These are phyloP conservation scores for Halocaridina rubra DNA, from an alignment of 2,888 invertebrate species.

Conservation along the genomic window DNA sequence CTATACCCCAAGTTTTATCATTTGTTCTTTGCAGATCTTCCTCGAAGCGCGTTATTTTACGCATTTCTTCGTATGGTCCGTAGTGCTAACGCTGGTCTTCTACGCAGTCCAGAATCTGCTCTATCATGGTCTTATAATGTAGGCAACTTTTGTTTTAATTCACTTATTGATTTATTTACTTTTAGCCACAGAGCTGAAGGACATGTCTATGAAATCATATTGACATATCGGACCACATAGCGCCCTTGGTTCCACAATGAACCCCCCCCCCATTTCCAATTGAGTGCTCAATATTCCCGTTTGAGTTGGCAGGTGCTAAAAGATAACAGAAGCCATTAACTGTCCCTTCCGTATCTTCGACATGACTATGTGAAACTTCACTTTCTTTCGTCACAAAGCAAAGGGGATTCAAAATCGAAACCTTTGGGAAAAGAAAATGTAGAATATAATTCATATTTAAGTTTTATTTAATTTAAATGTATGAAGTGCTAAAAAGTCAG, in stretches of 20 bases:
- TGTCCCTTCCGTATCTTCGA: not conserved
- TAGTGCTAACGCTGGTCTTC: slow-evolving; percentile 73
- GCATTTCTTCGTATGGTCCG: slow-evolving; percentile 71
- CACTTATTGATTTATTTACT: not conserved
- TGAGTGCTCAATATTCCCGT: not conserved
- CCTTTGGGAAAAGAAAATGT: no score
- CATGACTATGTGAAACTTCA: not conserved
- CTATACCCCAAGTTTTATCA: not conserved
- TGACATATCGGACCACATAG: no score
- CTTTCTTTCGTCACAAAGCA: no score
- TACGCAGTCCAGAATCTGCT: slow-evolving; percentile 73
- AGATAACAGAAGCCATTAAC: no score
- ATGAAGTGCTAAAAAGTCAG: no score
- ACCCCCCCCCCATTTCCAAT: not conserved
- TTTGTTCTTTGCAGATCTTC: slow-evolving; percentile 69
- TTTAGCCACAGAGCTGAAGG: no score
- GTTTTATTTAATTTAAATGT: no score
- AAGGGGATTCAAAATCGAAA: no score
- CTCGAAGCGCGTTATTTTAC: slow-evolving; percentile 76
- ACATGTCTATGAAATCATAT: no score
- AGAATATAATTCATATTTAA: no score
- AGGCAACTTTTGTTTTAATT: not conserved
- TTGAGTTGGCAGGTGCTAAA: no score
- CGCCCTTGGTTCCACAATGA: no score
- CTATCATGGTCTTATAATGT: slow-evolving; percentile 73